Base-by-base conservation (phyloP, 2,797 vertebrate genomes). In the Rachycentron canadum region DNA sequence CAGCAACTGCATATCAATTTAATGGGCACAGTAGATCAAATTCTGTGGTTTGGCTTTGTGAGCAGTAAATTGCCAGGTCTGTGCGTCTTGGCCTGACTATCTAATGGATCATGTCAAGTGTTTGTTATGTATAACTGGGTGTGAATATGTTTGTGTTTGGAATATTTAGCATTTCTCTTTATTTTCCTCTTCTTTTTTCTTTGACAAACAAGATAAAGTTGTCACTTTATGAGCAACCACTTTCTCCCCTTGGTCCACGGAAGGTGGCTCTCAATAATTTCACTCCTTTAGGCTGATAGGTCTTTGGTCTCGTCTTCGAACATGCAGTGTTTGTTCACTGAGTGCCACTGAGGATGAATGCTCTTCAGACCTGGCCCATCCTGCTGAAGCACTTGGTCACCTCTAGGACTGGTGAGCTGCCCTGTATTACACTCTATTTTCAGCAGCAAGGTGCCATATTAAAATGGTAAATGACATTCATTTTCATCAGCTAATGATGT, bases 1-100 rank as follows among this genome's bases (percentile, higher is more conserved):
- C 57, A 65, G n/a, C n/a, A n/a, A n/a, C n/a, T n/a, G 34, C 56
- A 71, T 58, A 73, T 87, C 57, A 77, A 7, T 87, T 73, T 82
- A 75, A 85, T 56, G 41, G 63, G n/a, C 45, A 41, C 43, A 62
- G 36, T 56, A 75, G 23, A 82, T 88, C 80, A 83, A 55, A 83
- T 61, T 80, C 65, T 66, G 40, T 14, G 64, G 28, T 86, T 78
- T 76, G 76, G 76, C 77, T 73, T 43, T 55, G 63, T 14, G 23
- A 71, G n/a, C 60, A 53, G 58, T 69, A 59, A 63, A 70, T 57
- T 71, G 74, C 45, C 72, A 32, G 1, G 25, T 50, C 19, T 79
- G 38, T 40, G 68, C 66, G 21, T 50, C 34, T 55, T 19, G 49
- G 45, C 30, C 56, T 57, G 73, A 64, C 52, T 58, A 56, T 55